phyloP scores from a whole-genome alignment of 1,140 invertebrate species.

The Drosophila mauritiana region DNA sequence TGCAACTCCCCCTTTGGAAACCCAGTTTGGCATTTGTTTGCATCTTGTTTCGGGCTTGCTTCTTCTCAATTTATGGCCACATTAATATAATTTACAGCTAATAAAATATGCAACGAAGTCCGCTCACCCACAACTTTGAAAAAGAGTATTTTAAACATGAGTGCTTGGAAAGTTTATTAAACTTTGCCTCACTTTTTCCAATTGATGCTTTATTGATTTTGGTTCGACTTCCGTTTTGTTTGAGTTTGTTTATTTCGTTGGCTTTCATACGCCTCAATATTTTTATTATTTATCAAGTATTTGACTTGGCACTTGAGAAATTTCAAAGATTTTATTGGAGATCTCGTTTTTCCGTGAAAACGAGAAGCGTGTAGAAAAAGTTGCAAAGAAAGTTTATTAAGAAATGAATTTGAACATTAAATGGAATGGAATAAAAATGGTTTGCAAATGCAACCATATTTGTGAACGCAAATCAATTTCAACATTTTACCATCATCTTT shows the following conservation, averaged over 20 bases:
- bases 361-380: slow-evolving; percentile 1
- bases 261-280: slow-evolving; percentile 43
- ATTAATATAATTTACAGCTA: slow-evolving; percentile 83
- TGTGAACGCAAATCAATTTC: neutral
- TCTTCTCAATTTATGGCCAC: slow-evolving; percentile 77
- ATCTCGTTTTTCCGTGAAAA: slow-evolving; percentile 31
- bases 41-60: slow-evolving; percentile 59
- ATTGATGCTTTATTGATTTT: slow-evolving; percentile 37
- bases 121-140: slow-evolving; percentile 57
- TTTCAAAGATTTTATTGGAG: slow-evolving; percentile 36
- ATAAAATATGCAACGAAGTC: slow-evolving; percentile 75
- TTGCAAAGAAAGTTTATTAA: neutral
- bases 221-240: slow-evolving; percentile 42
- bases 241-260: slow-evolving; percentile 28
- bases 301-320: slow-evolving; percentile 52
- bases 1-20: slow-evolving; percentile 1
- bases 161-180: slow-evolving; percentile 34
- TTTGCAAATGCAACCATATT: neutral
- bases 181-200: slow-evolving; percentile 37
- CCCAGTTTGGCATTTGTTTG: slow-evolving; percentile 55
- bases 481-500: neutral
- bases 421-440: no score
- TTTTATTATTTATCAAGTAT: slow-evolving; percentile 54
- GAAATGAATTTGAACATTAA: no score
- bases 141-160: slow-evolving; percentile 2